Evolutionary conservation across 2,113 vertebrate genomes (phyloP).

Genomic region (Corvus moneduloides): DNA sequence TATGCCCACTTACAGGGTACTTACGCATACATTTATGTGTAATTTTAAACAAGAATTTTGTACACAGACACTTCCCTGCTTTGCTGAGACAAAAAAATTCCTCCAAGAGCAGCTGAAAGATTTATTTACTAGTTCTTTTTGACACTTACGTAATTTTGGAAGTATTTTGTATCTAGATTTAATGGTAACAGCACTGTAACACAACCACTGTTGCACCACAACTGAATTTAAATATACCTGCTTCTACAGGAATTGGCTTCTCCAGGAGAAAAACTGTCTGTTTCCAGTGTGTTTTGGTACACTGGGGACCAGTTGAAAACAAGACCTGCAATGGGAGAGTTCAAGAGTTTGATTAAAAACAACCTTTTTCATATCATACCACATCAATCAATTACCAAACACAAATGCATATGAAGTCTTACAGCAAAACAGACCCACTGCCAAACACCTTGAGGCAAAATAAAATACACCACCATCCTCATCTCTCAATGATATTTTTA

Average conservation of each 20-base stretch:
- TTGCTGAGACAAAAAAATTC: background rate
- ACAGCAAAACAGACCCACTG: constrained; percentile 67
- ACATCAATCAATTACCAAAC: constrained; percentile 70
- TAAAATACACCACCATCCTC: constrained; percentile 54
- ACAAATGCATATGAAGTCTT: constrained; percentile 41
- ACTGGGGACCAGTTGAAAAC: constrained; percentile 90
- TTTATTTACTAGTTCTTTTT: background rate
- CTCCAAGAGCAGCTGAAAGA: background rate
- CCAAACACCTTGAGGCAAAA: constrained; percentile 68
- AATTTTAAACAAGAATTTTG: background rate
- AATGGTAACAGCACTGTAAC: background rate
- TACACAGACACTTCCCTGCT: background rate
- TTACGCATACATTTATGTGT: background rate
- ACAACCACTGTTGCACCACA: background rate
- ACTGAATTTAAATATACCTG: constrained; percentile 73
- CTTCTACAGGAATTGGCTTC: constrained; percentile 81
- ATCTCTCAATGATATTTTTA: constrained; percentile 27
- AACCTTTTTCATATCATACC: constrained; percentile 67
- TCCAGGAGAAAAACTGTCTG: constrained; percentile 92
- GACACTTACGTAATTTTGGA: fast-evolving
- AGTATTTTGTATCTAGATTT: background rate
- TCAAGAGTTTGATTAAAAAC: constrained; percentile 72
- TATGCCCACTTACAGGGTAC: background rate
- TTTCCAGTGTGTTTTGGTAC: constrained; percentile 92
- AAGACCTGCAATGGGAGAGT: constrained; percentile 80